Base-by-base conservation (phyloP, 2,113 vertebrate genomes). In the Trogon surrucura region DNA sequence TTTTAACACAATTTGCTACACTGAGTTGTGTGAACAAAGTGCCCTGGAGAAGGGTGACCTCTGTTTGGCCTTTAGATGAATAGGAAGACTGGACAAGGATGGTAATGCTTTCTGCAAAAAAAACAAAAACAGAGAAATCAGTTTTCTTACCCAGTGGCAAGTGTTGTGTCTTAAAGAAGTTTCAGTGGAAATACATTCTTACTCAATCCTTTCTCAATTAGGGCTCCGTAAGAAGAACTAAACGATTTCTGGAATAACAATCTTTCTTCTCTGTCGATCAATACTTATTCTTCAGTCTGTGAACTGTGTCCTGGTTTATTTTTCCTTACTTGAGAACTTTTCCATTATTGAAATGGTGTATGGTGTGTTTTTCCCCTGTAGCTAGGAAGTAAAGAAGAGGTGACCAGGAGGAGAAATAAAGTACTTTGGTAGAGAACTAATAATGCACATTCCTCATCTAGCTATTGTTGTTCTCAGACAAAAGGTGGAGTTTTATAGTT, bases 401-500 rank as follows among this genome's bases (percentile, higher is more conserved):
- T n/a, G 41, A n/a, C 21, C 18, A 66, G 69, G 26, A 75, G 6
- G 4, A 85, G n/a, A 91, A 87, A 50, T 57, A 53, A 80, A 73
- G 36, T 54, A 50, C 36, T 69, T 72, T 65, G 17, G 10, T 51
- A 47, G 32, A 11, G 12, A 78, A 57, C 8, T 12, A 56, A 32
- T 19, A 45, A 54, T 27, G 6, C 6, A 41, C 13, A 44, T 30
- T 30, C 3, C 7, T 74, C 6, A 4, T 70, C 20, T 73, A 71
- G 5, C 4, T 53, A 15, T 30, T 79, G 14, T 9, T 85, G 13
- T 58, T 92, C 47, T 19, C 34, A 44, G 20, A 64, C 1, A 62
- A 73, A 69, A 36, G 6, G 41, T 41, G 41, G 2, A 1, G 0
- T 0, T 26, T 61, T 64, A 21, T 4, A 36, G 38, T 60, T 56